Conservation (phyloP, 2,113 vertebrate genomes). For the Candoia aspera region DNA sequence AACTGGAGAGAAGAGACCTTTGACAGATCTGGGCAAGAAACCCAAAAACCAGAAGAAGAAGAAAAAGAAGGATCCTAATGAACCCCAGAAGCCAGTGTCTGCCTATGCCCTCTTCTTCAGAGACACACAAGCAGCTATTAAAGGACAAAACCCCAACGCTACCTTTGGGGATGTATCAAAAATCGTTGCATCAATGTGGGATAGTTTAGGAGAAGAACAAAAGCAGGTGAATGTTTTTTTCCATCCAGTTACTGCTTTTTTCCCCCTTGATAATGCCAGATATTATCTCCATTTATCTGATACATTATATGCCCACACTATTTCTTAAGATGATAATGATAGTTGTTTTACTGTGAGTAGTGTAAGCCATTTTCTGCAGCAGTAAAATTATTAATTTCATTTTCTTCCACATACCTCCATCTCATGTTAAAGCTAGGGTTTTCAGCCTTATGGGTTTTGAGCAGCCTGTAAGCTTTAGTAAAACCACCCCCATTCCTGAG, state of each 20-base stretch:
- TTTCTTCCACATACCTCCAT: neutral
- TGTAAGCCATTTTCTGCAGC: neutral
- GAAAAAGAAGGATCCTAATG: constrained; percentile 99
- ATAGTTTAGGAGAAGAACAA: constrained; percentile 95
- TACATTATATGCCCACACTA: neutral
- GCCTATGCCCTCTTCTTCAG: constrained; percentile 98
- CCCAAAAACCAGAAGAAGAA: constrained; percentile 98
- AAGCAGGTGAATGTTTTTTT: constrained; percentile 83
- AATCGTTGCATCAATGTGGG: constrained; percentile 99
- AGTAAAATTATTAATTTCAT: neutral
- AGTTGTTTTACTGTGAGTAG: neutral
- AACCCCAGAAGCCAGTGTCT: constrained; percentile 96
- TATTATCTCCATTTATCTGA: neutral
- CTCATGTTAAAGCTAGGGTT: neutral
- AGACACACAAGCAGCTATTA: constrained; percentile 97
- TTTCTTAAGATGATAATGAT: neutral
- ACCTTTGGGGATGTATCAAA: constrained; percentile 97
- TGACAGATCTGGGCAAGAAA: constrained; percentile 93
- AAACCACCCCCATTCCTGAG: neutral
- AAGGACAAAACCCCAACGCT: constrained; percentile 96
- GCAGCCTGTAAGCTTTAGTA: neutral
- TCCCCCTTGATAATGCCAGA: neutral
- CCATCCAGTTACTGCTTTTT: neutral
- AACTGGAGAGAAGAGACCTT: constrained; percentile 92
- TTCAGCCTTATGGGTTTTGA: neutral